Conservation (phyloP, 2,888 invertebrate genomes). For the Ormyrus rosae region DNA sequence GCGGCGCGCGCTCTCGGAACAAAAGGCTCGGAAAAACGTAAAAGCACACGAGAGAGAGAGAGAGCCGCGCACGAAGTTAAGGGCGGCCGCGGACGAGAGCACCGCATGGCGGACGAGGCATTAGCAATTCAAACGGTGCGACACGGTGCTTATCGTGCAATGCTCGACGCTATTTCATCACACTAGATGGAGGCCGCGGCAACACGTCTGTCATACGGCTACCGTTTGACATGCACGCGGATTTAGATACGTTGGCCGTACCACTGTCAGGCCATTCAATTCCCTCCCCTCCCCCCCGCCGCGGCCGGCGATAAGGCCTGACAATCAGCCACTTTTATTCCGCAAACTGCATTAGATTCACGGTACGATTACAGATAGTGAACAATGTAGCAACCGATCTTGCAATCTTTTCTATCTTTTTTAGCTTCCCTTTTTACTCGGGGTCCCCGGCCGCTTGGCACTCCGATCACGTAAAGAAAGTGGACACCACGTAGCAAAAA, state of each 20-base stretch:
- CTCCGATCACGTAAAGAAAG: too few relatives aligned
- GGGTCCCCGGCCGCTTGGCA: background rate
- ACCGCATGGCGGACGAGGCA: background rate
- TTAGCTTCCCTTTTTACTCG: constrained; percentile 16
- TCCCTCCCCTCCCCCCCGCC: background rate
- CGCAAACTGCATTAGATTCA: constrained; percentile 38
- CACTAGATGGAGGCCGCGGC: background rate
- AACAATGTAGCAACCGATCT: constrained; percentile 34
- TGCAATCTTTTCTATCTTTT: constrained; percentile 31
- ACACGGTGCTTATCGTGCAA: constrained; percentile 45
- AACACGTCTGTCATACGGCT: constrained; percentile 16
- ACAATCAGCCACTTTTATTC: constrained; percentile 47
- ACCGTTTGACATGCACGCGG: constrained; percentile 38
- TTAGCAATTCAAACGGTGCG: constrained; percentile 46
- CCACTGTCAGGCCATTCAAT: constrained; percentile 23
- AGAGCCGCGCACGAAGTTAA: too few relatives aligned
- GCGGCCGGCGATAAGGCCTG: constrained; percentile 17
- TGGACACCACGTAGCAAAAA: too few relatives aligned
- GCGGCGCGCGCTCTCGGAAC: too few relatives aligned
- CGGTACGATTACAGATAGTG: constrained; percentile 1
- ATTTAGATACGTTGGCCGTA: constrained; percentile 41
- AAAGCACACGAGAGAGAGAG: too few relatives aligned
- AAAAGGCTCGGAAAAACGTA: too few relatives aligned
- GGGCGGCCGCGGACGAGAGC: too few relatives aligned
- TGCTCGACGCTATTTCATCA: constrained; percentile 41